A percentile compares a stretch with the other conserved stretches of the same genome.
phyloP scores from a whole-genome alignment of 2,113 vertebrate species.

The Gallinago undulata region DNA sequence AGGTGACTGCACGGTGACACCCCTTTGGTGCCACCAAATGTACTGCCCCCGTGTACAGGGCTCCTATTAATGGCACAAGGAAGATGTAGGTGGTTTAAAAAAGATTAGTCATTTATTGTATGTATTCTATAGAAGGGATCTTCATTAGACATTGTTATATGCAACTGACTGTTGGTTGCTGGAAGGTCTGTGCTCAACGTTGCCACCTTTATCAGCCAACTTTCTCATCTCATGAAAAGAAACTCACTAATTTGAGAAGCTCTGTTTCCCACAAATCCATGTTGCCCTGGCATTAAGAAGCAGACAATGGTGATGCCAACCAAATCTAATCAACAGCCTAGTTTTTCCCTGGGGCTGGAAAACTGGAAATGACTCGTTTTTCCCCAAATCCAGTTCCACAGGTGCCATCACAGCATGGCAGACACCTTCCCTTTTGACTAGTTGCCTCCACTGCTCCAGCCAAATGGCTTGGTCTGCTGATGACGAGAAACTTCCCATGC shows the following conservation, averaged over 20 bases:
- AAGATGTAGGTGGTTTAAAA: neutral
- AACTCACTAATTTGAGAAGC: accelerated
- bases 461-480: neutral
- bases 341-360: neutral
- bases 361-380: accelerated
- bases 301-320: neutral
- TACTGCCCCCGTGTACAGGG: accelerated
- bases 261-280: neutral
- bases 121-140: neutral
- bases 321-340: neutral
- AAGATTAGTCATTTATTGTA: neutral
- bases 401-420: neutral
- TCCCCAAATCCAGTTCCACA: accelerated
- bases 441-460: neutral
- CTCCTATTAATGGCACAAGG: accelerated
- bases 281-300: neutral
- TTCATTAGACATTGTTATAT: neutral
- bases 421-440: neutral
- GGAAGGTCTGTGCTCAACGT: neutral
- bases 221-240: neutral
- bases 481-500: accelerated
- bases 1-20: neutral
- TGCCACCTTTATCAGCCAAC: neutral
- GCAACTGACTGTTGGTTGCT: neutral
- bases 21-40: too few relatives aligned